These are phyloP conservation scores for Aptenodytes forsteri DNA, from an alignment of 2,113 vertebrate genomes.

Conservation along the genomic window DNA sequence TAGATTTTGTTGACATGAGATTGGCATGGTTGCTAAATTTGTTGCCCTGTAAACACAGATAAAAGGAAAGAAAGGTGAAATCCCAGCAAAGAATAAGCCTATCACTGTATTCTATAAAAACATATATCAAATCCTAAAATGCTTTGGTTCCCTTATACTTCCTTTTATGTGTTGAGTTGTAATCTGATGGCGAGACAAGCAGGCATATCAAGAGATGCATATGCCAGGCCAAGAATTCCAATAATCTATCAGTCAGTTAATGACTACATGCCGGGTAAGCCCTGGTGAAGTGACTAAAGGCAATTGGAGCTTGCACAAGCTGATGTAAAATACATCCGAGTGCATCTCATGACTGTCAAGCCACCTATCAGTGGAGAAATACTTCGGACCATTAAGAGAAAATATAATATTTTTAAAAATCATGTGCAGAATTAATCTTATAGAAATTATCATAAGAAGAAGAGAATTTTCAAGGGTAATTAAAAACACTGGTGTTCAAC, in stretches of 20 bases:
- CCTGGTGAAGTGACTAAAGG: slow-evolving; percentile 28
- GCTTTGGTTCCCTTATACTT: neutral
- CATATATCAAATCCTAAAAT: neutral
- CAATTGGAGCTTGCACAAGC: slow-evolving; percentile 14
- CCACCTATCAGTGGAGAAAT: neutral
- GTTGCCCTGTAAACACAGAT: neutral
- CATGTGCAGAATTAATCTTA: neutral
- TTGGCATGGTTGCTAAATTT: neutral
- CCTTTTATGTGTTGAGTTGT: neutral
- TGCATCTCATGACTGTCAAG: neutral
- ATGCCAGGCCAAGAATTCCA: slow-evolving; percentile 16
- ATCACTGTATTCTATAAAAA: slow-evolving; percentile 3
- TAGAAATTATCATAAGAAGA: neutral
- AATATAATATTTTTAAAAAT: neutral
- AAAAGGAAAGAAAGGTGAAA: neutral
- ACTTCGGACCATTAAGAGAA: neutral
- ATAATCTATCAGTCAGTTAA: slow-evolving; percentile 10
- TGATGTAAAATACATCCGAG: slow-evolving; percentile 16
- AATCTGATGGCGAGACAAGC: neutral
- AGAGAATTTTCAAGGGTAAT: neutral
- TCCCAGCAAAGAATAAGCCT: slow-evolving; percentile 4
- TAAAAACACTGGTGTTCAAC: neutral
- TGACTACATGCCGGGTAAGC: neutral
- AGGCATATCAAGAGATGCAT: neutral
- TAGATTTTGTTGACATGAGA: neutral